Conservation (phyloP, 2,888 invertebrate genomes). For the Lycophotia porphyrea region DNA sequence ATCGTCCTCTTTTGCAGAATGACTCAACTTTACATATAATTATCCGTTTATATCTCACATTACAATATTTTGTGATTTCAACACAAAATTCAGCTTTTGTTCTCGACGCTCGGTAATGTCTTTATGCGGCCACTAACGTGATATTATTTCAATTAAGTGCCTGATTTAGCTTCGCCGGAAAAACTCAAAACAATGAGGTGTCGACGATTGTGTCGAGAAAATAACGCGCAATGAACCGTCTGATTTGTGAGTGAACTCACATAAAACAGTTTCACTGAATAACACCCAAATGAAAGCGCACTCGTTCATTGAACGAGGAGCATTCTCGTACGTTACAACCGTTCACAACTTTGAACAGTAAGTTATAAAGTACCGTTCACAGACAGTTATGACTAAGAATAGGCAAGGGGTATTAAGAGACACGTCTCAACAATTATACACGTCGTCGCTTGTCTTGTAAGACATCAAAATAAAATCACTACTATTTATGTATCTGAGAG, state of each 20-base stretch:
- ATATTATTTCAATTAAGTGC: conserved; percentile 88
- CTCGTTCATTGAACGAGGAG: conserved; percentile 66
- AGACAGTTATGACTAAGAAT: conserved; percentile 83
- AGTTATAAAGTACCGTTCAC: conserved; percentile 75
- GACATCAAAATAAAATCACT: conserved; percentile 90
- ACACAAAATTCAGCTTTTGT: conserved; percentile 87
- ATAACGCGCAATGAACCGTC: conserved; percentile 84
- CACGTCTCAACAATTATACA: conserved; percentile 86
- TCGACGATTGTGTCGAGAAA: conserved; percentile 81
- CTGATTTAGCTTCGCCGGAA: conserved; percentile 86
- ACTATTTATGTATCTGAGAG: conserved; percentile 89
- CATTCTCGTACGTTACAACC: conserved; percentile 60
- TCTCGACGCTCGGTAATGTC: conserved; percentile 82
- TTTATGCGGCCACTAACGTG: conserved; percentile 86
- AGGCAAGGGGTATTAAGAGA: conserved; percentile 80
- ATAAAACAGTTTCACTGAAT: conserved; percentile 65
- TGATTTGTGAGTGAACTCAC: conserved; percentile 79
- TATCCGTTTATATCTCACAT: conserved; percentile 78
- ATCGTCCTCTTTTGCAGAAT: conserved; percentile 75
- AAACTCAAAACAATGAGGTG: conserved; percentile 88
- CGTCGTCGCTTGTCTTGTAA: conserved; percentile 88
- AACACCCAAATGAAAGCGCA: conserved; percentile 50
- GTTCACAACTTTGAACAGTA: conserved; percentile 69
- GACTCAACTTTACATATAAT: conserved; percentile 78
- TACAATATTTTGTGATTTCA: conserved; percentile 86